These are phyloP conservation scores for Eledona agricola DNA, from an alignment of 2,888 invertebrate species.

Conservation along the genomic window DNA sequence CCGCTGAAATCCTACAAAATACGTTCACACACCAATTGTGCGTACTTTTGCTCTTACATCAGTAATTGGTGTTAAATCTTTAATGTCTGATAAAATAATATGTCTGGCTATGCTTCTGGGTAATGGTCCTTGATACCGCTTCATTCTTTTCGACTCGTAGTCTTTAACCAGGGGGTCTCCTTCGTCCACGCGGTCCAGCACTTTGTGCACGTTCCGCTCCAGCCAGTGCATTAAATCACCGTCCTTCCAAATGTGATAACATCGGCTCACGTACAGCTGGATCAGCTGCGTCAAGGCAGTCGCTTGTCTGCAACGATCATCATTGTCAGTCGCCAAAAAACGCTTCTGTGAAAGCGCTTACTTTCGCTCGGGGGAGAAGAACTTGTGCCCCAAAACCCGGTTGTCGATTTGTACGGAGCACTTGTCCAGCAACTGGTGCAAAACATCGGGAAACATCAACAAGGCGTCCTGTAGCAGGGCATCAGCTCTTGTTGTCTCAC, in stretches of 20 bases:
- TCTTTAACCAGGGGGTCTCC: constrained; percentile 70
- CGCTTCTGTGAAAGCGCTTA: too few relatives aligned
- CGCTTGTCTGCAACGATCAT: constrained; percentile 67
- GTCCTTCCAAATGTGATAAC: constrained; percentile 82
- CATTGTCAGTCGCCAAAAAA: too few relatives aligned
- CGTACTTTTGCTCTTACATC: constrained; percentile 66
- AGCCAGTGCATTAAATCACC: constrained; percentile 78
- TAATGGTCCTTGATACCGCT: constrained; percentile 68
- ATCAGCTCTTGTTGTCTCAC: constrained; percentile 65
- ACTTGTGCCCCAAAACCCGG: constrained; percentile 66
- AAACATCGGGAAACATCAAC: constrained; percentile 82
- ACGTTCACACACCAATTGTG: neutral
- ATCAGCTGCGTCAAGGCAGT: constrained; percentile 75
- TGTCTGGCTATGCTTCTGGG: constrained; percentile 76
- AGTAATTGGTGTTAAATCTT: constrained; percentile 70
- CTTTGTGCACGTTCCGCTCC: constrained; percentile 74
- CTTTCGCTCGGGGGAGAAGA: constrained; percentile 58
- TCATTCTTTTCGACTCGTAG: constrained; percentile 68
- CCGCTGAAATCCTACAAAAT: constrained; percentile 60
- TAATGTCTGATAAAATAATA: constrained; percentile 75
- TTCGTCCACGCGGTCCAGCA: constrained; percentile 71
- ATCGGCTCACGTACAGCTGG: constrained; percentile 76
- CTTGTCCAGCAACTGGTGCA: constrained; percentile 77
- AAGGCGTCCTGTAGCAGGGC: constrained; percentile 77
- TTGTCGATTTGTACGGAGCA: constrained; percentile 78